Evolutionary conservation across 2,113 vertebrate species (phyloP).

Genomic region (Corvus cornix): DNA sequence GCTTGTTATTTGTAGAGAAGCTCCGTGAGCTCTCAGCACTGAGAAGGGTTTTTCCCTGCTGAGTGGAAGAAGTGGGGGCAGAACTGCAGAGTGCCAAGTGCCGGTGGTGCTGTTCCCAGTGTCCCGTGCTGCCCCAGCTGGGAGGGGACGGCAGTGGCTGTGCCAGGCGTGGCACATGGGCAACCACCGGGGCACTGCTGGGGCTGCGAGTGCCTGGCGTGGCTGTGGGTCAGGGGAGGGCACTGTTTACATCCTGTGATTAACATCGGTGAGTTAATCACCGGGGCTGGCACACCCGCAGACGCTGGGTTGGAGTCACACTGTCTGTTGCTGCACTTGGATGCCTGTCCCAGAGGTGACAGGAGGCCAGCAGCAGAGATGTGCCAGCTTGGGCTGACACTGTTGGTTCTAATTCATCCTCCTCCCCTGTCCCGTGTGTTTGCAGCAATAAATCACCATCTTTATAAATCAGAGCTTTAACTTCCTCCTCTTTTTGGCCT

Average conservation of each 20-base stretch:
- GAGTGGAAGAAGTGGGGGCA: neutral
- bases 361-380: neutral
- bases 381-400: neutral
- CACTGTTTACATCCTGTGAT: slow-evolving; percentile 35
- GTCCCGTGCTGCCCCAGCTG: neutral
- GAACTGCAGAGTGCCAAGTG: neutral
- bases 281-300: neutral
- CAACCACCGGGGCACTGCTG: accelerated
- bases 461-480: neutral
- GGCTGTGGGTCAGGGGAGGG: neutral
- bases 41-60: too few species aligned
- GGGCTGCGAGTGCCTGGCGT: neutral
- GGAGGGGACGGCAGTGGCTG: neutral
- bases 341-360: neutral
- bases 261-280: slow-evolving; percentile 18
- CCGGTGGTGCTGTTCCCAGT: neutral
- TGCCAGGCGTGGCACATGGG: accelerated
- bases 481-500: neutral
- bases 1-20: neutral
- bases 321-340: neutral
- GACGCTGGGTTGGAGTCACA: accelerated
- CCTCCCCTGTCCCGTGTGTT: neutral
- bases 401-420: neutral
- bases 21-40: neutral
- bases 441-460: neutral